phyloP scores from a whole-genome alignment of 2,888 invertebrate genomes.

The Steinernema scapterisci region DNA sequence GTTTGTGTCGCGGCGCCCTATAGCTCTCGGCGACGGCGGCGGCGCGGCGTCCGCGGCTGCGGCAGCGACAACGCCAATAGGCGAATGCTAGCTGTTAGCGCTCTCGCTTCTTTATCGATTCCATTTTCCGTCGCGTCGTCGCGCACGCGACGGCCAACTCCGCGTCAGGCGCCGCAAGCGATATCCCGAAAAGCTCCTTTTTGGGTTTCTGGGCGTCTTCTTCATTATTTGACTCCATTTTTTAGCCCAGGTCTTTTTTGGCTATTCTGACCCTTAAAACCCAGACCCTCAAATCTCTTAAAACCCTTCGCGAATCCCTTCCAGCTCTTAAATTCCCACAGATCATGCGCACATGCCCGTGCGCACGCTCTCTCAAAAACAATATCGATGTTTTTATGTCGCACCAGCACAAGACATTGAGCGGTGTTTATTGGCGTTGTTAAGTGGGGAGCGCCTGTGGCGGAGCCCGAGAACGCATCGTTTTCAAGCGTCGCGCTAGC shows the following conservation, averaged over 20 bases:
- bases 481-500: not conserved
- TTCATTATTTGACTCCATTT: not conserved
- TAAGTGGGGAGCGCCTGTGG: not conserved
- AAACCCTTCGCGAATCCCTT: too few species aligned
- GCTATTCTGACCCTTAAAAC: too few species aligned
- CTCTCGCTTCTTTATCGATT: slow-evolving; percentile 24
- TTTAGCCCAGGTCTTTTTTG: too few species aligned
- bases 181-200: slow-evolving; percentile 11
- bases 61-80: not conserved
- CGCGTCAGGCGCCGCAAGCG: slow-evolving; percentile 23
- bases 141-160: slow-evolving; percentile 3
- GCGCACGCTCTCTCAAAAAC: too few species aligned
- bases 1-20: slow-evolving; percentile 13
- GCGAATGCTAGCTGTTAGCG: slow-evolving; percentile 13
- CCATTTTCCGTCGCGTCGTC: slow-evolving; percentile 28
- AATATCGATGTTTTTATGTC: too few species aligned
- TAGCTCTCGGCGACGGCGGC: not conserved
- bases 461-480: not conserved
- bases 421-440: slow-evolving; percentile 18
- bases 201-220: not conserved
- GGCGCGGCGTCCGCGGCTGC: too few species aligned
- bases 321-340: too few species aligned
- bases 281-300: too few species aligned
- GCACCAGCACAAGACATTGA: too few species aligned
- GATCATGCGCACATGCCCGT: too few species aligned